These are phyloP conservation scores for Chrysemys picta DNA, from an alignment of 2,113 vertebrate genomes.

Conservation along the genomic window DNA sequence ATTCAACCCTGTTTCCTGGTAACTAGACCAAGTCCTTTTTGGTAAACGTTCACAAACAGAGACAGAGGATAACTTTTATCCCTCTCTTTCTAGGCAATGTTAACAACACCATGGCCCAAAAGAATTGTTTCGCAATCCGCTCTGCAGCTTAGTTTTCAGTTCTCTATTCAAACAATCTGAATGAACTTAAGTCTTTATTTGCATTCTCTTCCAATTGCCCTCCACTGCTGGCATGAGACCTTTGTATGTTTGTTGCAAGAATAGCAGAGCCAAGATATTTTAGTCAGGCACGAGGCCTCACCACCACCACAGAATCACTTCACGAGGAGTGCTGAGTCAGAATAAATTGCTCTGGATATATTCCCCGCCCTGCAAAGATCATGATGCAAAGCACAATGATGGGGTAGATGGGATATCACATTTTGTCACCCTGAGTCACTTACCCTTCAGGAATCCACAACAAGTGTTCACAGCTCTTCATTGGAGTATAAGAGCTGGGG, in stretches of 20 bases:
- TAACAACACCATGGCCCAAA: conserved; percentile 51
- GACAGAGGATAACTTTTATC: background rate
- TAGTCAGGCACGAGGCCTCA: conserved; percentile 66
- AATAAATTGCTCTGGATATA: conserved; percentile 48
- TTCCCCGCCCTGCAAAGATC: conserved; percentile 42
- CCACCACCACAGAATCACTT: conserved; percentile 55
- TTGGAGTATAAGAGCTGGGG: background rate
- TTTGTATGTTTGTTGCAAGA: conserved; percentile 69
- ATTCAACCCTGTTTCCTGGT: background rate
- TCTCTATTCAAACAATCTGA: conserved; percentile 69
- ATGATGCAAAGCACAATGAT: conserved; percentile 24
- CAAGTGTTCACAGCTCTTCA: background rate
- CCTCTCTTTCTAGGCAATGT: conserved; percentile 55
- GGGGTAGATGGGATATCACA: conserved; percentile 23
- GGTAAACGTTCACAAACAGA: background rate
- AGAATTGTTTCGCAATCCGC: conserved; percentile 61
- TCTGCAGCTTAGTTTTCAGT: conserved; percentile 60
- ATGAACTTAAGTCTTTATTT: conserved; percentile 75
- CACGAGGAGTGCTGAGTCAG: conserved; percentile 72
- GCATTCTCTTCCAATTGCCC: conserved; percentile 78
- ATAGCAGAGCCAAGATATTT: conserved; percentile 71
- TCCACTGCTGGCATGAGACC: conserved; percentile 72
- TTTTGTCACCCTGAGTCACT: conserved; percentile 54
- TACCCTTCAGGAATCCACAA: conserved; percentile 35
- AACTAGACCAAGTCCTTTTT: background rate